Base-by-base conservation (phyloP, 1,140 invertebrate genomes). In the Coenobita brevimanus region DNA sequence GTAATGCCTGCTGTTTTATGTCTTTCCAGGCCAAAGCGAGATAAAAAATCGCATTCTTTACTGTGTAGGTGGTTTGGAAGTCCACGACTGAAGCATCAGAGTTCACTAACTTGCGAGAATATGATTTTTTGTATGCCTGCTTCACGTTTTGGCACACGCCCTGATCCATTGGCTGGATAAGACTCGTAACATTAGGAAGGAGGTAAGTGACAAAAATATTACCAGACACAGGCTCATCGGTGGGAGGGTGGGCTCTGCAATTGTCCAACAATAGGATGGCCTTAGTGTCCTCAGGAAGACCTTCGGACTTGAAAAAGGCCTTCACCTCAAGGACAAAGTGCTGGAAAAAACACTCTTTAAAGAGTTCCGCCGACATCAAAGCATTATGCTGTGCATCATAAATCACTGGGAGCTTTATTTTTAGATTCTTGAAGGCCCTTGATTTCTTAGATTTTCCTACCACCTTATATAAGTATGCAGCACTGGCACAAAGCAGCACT, bases 251-350 rank as follows among this genome's bases (percentile, higher is more conserved):
- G 64, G 64, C 64, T 27, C 64, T 69, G n/a, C 64, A 69, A 33
- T 69, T 69, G n/a, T 69, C 64, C n/a, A 69, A n/a, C 64, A 69
- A n/a, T 33, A 69, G 64, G 33, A 69, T n/a, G 6, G 64, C 64
- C 64, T 69, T 69, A 33, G 64, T 8, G 33, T 50, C 46, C 46
- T 50, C 46, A 50, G 46, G 46, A 17, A 50, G 46, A 50, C 46
- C 46, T 17, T 50, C 17, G 10, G n/a, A 6, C 33, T 69, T 69
- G 33, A 69, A 69, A n/a, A 69, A 69, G 10, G n/a, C 64, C 64
- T 69, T 69, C 64, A 69, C 64, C n/a, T 69, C n/a, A 15, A n/a
- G 54, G n/a, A 57, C 54, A 57, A 57, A 57, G n/a, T 57, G 54
- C 13, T 13, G n/a, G n/a, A 57, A 57, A 57, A 57, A 57, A 57